phyloP scores from a whole-genome alignment of 2,888 invertebrate genomes.

The Oxyscelio sp. region DNA sequence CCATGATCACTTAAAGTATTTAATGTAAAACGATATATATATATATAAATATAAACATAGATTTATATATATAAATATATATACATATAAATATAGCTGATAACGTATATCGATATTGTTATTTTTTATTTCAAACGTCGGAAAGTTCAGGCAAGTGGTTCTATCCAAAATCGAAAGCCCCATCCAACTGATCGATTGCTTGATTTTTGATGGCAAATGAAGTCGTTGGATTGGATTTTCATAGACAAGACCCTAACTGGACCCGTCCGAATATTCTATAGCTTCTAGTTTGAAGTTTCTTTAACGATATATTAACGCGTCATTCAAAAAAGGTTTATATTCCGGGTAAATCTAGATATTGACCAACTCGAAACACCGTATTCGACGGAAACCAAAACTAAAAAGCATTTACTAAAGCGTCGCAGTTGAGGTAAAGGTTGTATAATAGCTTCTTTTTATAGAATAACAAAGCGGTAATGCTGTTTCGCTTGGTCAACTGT shows the following conservation, averaged over 20 bases:
- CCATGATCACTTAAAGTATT: conserved; percentile 52
- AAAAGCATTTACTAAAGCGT: conserved; percentile 17
- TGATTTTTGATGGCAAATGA: conserved; percentile 11
- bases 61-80: too few species aligned
- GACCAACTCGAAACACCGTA: conserved; percentile 28
- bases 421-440: conserved; percentile 30
- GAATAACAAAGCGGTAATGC: conserved; percentile 26
- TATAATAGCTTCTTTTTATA: conserved; percentile 42
- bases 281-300: conserved; percentile 49
- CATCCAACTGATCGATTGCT: not conserved
- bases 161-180: not conserved
- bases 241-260: conserved; percentile 21
- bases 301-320: conserved; percentile 41
- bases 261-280: conserved; percentile 53
- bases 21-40: conserved; percentile 38
- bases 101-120: conserved; percentile 48
- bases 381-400: conserved; percentile 8
- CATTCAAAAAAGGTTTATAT: conserved; percentile 35
- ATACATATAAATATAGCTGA: too few species aligned
- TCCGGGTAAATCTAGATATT: conserved; percentile 38
- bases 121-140: conserved; percentile 39
- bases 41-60: too few species aligned
- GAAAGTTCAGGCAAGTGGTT: conserved; percentile 32
- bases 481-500: conserved; percentile 34
- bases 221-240: conserved; percentile 23